Evolutionary conservation across 1,140 invertebrate species (phyloP).

Genomic region (Pseudomyrmex dendroicus): DNA sequence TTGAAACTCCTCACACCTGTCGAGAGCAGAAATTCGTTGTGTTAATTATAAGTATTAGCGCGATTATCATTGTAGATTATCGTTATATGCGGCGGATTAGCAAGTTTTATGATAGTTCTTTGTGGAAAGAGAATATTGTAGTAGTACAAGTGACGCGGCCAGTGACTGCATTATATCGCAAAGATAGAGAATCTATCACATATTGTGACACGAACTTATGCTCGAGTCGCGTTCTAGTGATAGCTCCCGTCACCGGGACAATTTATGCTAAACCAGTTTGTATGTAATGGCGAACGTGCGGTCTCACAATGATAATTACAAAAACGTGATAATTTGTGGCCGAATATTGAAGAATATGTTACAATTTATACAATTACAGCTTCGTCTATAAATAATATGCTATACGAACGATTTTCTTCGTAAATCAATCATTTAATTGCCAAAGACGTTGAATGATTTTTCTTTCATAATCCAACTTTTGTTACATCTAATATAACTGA

Average conservation of each 20-base stretch:
- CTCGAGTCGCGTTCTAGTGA: conserved; percentile 22
- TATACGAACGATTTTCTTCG: conserved; percentile 24
- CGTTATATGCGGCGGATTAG: conserved; percentile 62
- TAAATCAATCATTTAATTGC: no score
- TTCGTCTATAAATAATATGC: conserved; percentile 48
- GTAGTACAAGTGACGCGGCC: conserved; percentile 68
- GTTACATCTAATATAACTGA: neutral
- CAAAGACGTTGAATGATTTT: no score
- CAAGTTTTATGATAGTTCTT: conserved; percentile 64
- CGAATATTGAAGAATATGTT: conserved; percentile 68
- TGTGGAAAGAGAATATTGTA: conserved; percentile 43
- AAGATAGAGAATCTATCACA: conserved; percentile 73
- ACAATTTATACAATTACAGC: conserved; percentile 69
- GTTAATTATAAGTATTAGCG: conserved; percentile 14
- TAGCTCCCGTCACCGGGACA: neutral
- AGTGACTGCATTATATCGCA: conserved; percentile 68
- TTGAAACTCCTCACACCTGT: neutral
- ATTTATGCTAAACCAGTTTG: conserved; percentile 20
- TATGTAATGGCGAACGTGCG: conserved; percentile 40
- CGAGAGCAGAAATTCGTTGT: neutral
- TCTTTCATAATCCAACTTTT: neutral
- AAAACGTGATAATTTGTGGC: conserved; percentile 71
- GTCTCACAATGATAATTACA: conserved; percentile 65
- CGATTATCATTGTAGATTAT: conserved; percentile 43
- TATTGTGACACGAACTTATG: conserved; percentile 71